A percentile compares a stretch with the other conserved stretches of the same genome.
Conservation (phyloP, 2,113 vertebrate species). For the Clarias gariepinus region DNA sequence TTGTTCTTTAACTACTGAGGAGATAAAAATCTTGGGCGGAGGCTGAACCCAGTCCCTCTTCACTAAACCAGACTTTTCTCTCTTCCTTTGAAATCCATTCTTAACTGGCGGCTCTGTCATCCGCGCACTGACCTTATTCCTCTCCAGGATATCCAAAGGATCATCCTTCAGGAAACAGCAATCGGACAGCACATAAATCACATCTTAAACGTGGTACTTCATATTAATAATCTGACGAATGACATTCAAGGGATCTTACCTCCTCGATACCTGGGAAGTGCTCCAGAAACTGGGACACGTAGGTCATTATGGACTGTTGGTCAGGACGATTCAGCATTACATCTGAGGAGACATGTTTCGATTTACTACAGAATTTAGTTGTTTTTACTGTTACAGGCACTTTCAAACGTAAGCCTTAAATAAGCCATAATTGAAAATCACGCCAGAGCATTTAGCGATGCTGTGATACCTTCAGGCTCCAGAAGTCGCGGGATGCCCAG, state of each 20-base stretch:
- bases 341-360: slow-evolving; percentile 69
- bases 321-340: slow-evolving; percentile 86
- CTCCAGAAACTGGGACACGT: slow-evolving; percentile 93
- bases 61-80: slow-evolving; percentile 70
- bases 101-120: slow-evolving; percentile 54
- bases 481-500: slow-evolving; percentile 89
- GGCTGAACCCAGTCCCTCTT: slow-evolving; percentile 74
- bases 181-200: slow-evolving; percentile 26
- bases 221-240: slow-evolving; percentile 9
- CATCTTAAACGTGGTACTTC: neutral
- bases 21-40: slow-evolving; percentile 81
- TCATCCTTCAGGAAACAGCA: slow-evolving; percentile 60
- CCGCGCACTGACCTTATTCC: slow-evolving; percentile 62
- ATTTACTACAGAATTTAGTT: slow-evolving; percentile 1
- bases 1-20: slow-evolving; percentile 65
- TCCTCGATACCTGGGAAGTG: slow-evolving; percentile 89
- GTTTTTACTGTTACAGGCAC: neutral
- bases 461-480: slow-evolving; percentile 86
- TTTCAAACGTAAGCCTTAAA: neutral
- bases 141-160: slow-evolving; percentile 60
- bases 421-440: neutral
- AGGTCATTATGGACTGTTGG: slow-evolving; percentile 92
- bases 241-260: slow-evolving; percentile 64
- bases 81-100: slow-evolving; percentile 65
- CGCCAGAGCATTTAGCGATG: neutral